Percentiles rank a stretch among this genome's conserved stretches.
phyloP scores from a whole-genome alignment of 2,797 vertebrate species.

The Sebastes cheni region DNA sequence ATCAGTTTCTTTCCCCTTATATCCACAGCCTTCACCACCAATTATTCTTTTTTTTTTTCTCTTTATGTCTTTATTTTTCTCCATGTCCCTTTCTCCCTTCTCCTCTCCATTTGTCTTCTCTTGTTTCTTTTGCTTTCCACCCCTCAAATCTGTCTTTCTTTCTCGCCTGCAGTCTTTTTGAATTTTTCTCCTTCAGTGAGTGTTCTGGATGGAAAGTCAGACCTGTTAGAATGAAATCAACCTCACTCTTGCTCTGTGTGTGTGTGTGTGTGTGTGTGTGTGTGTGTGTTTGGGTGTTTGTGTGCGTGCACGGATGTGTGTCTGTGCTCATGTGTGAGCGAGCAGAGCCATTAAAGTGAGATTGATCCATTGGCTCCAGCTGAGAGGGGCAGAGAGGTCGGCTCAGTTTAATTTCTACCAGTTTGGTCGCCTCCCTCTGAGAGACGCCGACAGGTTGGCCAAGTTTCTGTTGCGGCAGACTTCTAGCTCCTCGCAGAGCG shows the following conservation, averaged over 20 bases:
- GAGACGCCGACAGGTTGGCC: slow-evolving; percentile 34
- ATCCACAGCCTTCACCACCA: neutral
- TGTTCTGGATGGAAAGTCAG: slow-evolving; percentile 61
- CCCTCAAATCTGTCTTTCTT: neutral
- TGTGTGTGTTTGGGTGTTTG: neutral
- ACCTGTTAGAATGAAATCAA: slow-evolving; percentile 56
- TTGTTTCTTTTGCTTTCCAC: slow-evolving; percentile 2
- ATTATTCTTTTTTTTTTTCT: neutral
- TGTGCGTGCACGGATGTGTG: neutral
- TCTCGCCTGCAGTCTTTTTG: slow-evolving; percentile 30
- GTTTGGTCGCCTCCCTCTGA: slow-evolving; percentile 25
- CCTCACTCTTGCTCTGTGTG: slow-evolving; percentile 21
- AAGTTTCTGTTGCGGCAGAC: slow-evolving; percentile 18
- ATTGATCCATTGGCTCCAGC: slow-evolving; percentile 71
- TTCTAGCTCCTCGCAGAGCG: neutral
- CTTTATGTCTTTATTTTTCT: neutral
- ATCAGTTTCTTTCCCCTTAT: neutral
- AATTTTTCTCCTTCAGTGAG: slow-evolving; percentile 40
- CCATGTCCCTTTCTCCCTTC: neutral
- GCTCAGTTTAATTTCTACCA: slow-evolving; percentile 42
- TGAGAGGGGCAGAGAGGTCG: slow-evolving; percentile 50
- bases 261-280: neutral
- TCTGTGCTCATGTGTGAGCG: neutral
- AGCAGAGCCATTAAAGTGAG: slow-evolving; percentile 67
- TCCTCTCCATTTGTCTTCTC: neutral